Base-by-base conservation (phyloP, 2,888 invertebrate species). In the Pandemis cinnamomeana region DNA sequence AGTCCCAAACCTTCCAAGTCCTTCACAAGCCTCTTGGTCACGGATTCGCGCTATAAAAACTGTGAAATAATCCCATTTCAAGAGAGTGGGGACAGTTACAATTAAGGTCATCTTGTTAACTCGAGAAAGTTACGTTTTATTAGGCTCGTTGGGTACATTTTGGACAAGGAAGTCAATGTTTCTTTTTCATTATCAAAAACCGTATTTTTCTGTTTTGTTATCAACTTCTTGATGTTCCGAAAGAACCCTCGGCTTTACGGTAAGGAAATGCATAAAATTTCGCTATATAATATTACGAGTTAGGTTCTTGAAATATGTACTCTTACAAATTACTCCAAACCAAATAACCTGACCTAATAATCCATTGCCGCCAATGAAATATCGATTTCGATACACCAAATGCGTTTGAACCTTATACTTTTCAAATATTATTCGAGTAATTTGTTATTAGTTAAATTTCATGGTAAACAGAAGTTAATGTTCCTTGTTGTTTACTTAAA, bases 401-500 rank as follows among this genome's bases (percentile, higher is more conserved):
- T 27, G 11, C 58, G 58, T 58, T 55, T 20, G 10, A 55, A 58
- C 20, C 58, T 58, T 27, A 36, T 36, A 58, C 58, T 58, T 58
- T 27, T 58, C 27, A 58, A 58, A 58, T 58, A 58, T 58, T 58
- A 58, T 58, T 58, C 11, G 27, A 61, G 61, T 42, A 71, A 66
- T 70, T 66, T 61, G 36, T 44, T 62, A 63, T 61, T 42, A 64
- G 15, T 61, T 20, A 58, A 70, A 61, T 74, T 67, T 51, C 58
- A 42, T 7, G 15, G 60, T 67, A 70, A 66, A 70, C 69, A 66
- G 53, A 72, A 64, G 51, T 67, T n/a, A 61, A 72, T 55, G 46
- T 63, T 15, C 36, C 36, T 74, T 53, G 58, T 67, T 70, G 51
- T 68, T 68, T 72, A 61, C 42, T 74, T 66, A 15, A n/a, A 53